These are phyloP conservation scores for Machaerirhynchus nigripectus DNA, from an alignment of 2,113 vertebrate genomes.

Conservation along the genomic window DNA sequence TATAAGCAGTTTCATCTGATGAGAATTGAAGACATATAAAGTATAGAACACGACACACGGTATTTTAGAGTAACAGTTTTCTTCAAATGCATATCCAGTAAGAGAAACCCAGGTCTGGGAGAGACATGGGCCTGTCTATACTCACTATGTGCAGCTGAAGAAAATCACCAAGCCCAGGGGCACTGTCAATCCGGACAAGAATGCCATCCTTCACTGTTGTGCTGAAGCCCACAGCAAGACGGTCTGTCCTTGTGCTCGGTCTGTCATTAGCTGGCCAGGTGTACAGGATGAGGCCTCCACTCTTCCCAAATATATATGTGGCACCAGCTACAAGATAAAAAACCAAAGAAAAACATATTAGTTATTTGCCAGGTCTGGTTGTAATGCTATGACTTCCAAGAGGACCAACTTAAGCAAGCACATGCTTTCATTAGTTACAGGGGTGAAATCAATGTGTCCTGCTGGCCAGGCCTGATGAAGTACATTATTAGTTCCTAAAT, in stretches of 20 bases:
- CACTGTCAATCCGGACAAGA: conserved; percentile 94
- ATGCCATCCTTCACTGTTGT: conserved; percentile 91
- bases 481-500: background rate
- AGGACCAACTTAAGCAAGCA: background rate
- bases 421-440: background rate
- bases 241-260: conserved; percentile 93
- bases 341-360: background rate
- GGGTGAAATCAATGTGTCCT: background rate
- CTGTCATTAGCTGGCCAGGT: conserved; percentile 97
- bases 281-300: conserved; percentile 93
- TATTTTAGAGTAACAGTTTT: background rate
- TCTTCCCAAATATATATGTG: conserved; percentile 96
- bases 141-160: conserved; percentile 98
- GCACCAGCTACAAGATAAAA: conserved; percentile 84
- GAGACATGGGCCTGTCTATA: background rate
- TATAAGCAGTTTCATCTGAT: background rate
- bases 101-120: background rate
- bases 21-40: background rate
- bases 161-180: conserved; percentile 92
- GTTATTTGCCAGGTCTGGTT: background rate
- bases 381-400: background rate
- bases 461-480: background rate
- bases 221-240: conserved; percentile 86
- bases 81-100: background rate
- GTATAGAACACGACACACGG: background rate